phyloP scores from a whole-genome alignment of 2,797 vertebrate species.

The Apogon talboti region DNA sequence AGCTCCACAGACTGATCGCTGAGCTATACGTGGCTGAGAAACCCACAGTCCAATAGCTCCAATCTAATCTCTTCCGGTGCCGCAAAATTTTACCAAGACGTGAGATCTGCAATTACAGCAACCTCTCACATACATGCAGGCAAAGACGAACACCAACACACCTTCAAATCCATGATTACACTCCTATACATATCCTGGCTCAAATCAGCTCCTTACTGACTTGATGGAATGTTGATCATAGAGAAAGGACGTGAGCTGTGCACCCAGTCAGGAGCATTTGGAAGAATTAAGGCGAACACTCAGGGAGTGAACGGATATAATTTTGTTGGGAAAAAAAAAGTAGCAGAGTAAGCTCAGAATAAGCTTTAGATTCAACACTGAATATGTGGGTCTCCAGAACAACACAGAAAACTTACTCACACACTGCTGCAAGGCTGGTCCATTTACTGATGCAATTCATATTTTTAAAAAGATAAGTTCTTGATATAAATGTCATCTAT shows the following conservation, averaged over 20 bases:
- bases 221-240: constrained; percentile 70
- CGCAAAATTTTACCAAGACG: constrained; percentile 44
- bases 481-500: constrained; percentile 11
- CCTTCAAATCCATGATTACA: constrained; percentile 33
- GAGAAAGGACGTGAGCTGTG: constrained; percentile 60
- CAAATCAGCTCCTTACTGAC: constrained; percentile 65
- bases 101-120: constrained; percentile 55
- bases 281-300: constrained; percentile 58
- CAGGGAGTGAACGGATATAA: constrained; percentile 17
- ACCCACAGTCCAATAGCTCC: constrained; percentile 56
- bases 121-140: constrained; percentile 37
- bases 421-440: constrained; percentile 63
- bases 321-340: constrained; percentile 12
- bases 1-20: constrained; percentile 47
- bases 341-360: constrained; percentile 31
- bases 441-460: constrained; percentile 5
- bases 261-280: constrained; percentile 51
- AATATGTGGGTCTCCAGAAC: constrained; percentile 75
- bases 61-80: constrained; percentile 65
- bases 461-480: constrained; percentile 5
- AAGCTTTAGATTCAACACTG: constrained; percentile 28
- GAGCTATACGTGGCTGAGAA: constrained; percentile 42
- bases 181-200: constrained; percentile 38
- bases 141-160: constrained; percentile 27
- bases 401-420: constrained; percentile 62